These are phyloP conservation scores for Phaedon cochleariae DNA, from an alignment of 2,888 invertebrate genomes.

Conservation along the genomic window DNA sequence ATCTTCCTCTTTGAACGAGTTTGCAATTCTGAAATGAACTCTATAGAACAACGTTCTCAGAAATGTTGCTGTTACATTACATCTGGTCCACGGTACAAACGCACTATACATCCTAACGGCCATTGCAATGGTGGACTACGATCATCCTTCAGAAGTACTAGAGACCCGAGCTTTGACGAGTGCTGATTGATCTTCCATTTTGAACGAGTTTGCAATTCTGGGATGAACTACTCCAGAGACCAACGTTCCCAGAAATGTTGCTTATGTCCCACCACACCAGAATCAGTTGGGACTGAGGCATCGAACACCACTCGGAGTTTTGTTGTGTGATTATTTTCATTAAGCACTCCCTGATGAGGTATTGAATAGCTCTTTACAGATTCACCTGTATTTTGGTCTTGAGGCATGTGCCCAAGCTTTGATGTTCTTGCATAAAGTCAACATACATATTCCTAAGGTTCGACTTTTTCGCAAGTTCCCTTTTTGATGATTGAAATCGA, in stretches of 20 bases:
- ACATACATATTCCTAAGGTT: neutral
- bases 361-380: neutral
- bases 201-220: slow-evolving; percentile 34
- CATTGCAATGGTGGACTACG: slow-evolving; percentile 17
- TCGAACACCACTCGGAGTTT: too few relatives aligned
- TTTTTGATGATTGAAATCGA: neutral
- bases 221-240: slow-evolving; percentile 43
- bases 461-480: neutral
- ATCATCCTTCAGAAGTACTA: slow-evolving; percentile 16
- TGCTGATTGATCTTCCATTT: slow-evolving; percentile 15
- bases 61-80: slow-evolving; percentile 38
- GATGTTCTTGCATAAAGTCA: slow-evolving; percentile 34
- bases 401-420: slow-evolving; percentile 26
- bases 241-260: slow-evolving; percentile 43
- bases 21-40: slow-evolving; percentile 44
- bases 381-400: neutral
- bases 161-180: neutral
- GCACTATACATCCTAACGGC: slow-evolving; percentile 9
- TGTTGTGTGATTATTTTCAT: too few relatives aligned
- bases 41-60: slow-evolving; percentile 39
- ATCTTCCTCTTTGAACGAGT: slow-evolving; percentile 18
- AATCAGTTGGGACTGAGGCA: slow-evolving; percentile 15
- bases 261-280: too few relatives aligned
- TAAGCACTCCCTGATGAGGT: slow-evolving; percentile 28
- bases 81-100: slow-evolving; percentile 9